Conservation (phyloP, 2,888 invertebrate genomes). For the Bellardia pandia region DNA sequence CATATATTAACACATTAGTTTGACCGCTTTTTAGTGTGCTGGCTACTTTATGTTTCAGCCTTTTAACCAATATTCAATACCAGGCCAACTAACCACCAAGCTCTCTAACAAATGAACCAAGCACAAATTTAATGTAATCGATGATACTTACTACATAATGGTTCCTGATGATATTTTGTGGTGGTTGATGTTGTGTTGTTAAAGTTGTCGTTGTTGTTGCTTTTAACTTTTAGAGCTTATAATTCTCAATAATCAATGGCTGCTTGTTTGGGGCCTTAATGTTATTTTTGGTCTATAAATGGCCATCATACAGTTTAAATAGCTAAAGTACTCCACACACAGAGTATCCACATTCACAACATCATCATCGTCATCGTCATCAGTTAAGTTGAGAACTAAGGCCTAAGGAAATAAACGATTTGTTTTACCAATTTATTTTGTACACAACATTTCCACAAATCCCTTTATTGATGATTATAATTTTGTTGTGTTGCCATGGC, state of each 20-base stretch:
- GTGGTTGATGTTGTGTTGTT: neutral
- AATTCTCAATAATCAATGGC: conserved; percentile 58
- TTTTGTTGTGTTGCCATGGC: conserved; percentile 12
- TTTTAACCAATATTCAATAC: conserved; percentile 15
- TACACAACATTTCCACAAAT: conserved; percentile 77
- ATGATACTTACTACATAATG: conserved; percentile 59
- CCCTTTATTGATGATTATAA: conserved; percentile 79
- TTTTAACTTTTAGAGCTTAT: conserved; percentile 45
- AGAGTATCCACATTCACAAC: neutral
- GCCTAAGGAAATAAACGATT: conserved; percentile 76
- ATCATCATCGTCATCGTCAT: conserved; percentile 3
- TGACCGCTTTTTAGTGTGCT: conserved; percentile 51
- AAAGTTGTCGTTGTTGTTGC: neutral
- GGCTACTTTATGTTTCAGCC: conserved; percentile 15
- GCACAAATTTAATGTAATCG: conserved; percentile 60
- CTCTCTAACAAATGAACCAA: conserved; percentile 38
- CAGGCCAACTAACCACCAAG: neutral
- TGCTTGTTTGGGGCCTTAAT: conserved; percentile 43
- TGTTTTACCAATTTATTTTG: conserved; percentile 74
- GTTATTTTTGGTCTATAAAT: conserved; percentile 48
- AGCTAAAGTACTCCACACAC: conserved; percentile 17
- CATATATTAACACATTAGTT: conserved; percentile 68
- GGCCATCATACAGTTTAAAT: conserved; percentile 13
- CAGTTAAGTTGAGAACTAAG: conserved; percentile 33
- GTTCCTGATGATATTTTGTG: conserved; percentile 22